Percentiles rank a stretch among this genome's conserved stretches.
Conservation (phyloP, 2,797 vertebrate species). For the Arnoldichthys spilopterus region DNA sequence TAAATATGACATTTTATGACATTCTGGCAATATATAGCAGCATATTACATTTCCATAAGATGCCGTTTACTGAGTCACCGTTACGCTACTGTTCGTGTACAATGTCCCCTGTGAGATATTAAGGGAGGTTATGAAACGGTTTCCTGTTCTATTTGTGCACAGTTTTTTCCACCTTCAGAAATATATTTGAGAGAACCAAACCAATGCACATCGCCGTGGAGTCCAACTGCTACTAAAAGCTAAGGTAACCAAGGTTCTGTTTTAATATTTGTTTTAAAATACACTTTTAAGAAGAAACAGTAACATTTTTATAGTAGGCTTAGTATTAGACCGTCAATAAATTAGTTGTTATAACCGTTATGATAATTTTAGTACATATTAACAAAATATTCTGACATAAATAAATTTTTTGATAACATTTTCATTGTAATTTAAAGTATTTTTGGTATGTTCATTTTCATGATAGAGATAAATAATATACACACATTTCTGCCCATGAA, state of each 20-base stretch:
- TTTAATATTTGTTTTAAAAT: background rate
- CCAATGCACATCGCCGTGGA: too few species aligned
- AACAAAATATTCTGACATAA: background rate
- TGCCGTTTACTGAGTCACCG: background rate
- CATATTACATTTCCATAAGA: background rate
- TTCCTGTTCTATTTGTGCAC: background rate
- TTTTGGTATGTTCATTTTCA: background rate
- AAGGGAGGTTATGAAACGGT: background rate
- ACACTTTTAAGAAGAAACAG: too few species aligned
- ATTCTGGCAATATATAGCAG: too few species aligned
- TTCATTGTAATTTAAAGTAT: too few species aligned
- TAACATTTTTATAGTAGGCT: too few species aligned
- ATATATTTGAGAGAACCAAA: background rate
- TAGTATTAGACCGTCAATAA: too few species aligned
- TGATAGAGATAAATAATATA: background rate
- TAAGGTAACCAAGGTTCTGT: background rate
- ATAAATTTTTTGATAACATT: background rate
- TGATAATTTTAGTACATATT: too few species aligned
- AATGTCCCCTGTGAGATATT: background rate
- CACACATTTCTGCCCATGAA: constrained; percentile 7
- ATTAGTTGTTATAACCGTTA: too few species aligned
- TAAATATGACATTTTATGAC: too few species aligned
- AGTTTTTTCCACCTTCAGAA: background rate
- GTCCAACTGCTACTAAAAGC: background rate
- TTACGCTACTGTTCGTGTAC: background rate